A percentile compares a stretch with the other conserved stretches of the same genome.
phyloP scores from a whole-genome alignment of 2,888 invertebrate species.

The Eudasyphora cyanicolor region DNA sequence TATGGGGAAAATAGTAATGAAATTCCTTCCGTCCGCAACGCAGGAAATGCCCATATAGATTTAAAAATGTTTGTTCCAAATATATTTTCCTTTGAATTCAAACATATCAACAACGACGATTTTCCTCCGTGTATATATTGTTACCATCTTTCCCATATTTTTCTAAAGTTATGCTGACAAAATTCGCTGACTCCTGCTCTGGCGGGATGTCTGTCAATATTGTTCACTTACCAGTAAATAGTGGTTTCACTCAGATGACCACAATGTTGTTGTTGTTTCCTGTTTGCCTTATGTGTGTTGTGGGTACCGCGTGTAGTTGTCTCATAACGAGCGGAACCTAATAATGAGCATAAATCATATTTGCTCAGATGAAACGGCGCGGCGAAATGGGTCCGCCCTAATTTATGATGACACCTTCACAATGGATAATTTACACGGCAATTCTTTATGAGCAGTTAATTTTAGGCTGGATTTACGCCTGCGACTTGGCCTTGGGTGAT shows the following conservation, averaged over 20 bases:
- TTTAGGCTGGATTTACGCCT: neutral
- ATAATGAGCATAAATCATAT: slow-evolving; percentile 3
- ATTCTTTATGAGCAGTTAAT: neutral
- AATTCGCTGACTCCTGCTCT: no score
- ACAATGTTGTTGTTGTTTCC: neutral
- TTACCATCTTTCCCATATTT: no score
- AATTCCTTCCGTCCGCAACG: no score
- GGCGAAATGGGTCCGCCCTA: neutral
- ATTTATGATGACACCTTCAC: slow-evolving; percentile 15
- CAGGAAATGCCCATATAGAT: no score
- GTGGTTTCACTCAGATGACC: neutral
- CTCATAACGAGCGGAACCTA: neutral
- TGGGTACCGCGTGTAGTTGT: neutral
- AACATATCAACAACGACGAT: no score
- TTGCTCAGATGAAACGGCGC: neutral
- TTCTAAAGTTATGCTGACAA: no score
- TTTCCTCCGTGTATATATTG: no score
- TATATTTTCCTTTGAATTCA: no score
- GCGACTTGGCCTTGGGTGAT: neutral
- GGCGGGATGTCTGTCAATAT: no score
- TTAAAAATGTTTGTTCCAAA: no score
- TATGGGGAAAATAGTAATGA: no score
- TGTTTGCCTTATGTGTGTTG: no score
- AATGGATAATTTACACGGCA: slow-evolving; percentile 24
- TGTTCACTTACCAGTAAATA: slow-evolving; percentile 2